Evolutionary conservation across 2,113 vertebrate species (phyloP).

Genomic region (Chloropsis cyanopogon): DNA sequence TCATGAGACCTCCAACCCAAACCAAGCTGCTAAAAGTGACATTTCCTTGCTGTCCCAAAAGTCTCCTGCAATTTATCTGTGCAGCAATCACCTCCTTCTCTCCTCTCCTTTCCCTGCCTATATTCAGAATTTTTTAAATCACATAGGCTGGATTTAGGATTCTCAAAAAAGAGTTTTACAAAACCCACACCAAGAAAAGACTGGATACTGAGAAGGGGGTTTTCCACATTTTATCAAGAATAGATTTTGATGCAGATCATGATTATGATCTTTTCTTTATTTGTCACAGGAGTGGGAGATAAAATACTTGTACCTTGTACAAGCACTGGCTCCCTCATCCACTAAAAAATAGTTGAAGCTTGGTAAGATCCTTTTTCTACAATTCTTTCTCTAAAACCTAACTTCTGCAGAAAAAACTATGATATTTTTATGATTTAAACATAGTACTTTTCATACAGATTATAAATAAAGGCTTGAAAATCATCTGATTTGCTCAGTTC

Average conservation of each 20-base stretch:
- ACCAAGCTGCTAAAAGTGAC: not conserved
- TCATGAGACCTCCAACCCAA: not conserved
- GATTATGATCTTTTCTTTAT: not conserved
- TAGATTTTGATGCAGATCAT: not conserved
- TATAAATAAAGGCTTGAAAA: not conserved
- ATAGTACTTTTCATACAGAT: not conserved
- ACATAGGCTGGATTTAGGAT: not conserved
- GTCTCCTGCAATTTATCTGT: not conserved
- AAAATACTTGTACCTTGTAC: not conserved
- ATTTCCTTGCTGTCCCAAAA: not conserved
- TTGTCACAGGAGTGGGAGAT: not conserved
- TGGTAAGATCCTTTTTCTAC: not conserved
- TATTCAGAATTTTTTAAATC: not conserved
- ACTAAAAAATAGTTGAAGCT: not conserved
- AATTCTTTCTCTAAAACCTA: not conserved
- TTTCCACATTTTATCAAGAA: not conserved
- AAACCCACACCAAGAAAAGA: not conserved
- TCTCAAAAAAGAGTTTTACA: not conserved
- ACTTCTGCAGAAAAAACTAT: not conserved
- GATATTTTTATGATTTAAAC: not conserved
- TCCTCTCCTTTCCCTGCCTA: not conserved
- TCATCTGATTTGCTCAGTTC: not conserved
- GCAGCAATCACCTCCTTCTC: not conserved
- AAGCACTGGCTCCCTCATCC: not conserved
- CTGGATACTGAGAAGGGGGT: not conserved